A percentile compares a stretch with the other conserved stretches of the same genome.
phyloP scores from a whole-genome alignment of 2,113 vertebrate genomes.

The Chaetorhynchus papuensis region DNA sequence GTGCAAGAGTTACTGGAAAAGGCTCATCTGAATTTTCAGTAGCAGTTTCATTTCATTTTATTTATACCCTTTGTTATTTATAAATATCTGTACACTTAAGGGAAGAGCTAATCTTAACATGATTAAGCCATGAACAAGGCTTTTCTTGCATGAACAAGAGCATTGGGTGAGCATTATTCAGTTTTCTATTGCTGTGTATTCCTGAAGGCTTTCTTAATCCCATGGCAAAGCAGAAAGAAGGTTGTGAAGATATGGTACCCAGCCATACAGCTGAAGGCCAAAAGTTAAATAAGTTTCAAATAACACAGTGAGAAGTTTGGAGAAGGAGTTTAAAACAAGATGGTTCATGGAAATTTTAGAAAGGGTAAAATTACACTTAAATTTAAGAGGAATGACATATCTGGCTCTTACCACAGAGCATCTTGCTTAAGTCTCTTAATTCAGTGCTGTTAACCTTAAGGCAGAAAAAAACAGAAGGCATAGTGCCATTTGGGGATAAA shows the following conservation, averaged over 20 bases:
- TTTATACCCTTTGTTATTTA: not conserved
- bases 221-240: not conserved
- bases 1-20: not conserved
- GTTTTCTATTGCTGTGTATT: not conserved
- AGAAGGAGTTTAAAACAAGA: not conserved
- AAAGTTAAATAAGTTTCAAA: not conserved
- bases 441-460: not conserved
- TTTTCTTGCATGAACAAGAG: not conserved
- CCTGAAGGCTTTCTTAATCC: not conserved
- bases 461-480: not conserved
- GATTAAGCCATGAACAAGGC: not conserved
- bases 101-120: not conserved
- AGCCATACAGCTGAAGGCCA: not conserved
- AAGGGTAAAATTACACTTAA: not conserved
- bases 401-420: not conserved
- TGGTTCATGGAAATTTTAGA: not conserved
- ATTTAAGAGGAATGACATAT: not conserved
- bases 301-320: not conserved
- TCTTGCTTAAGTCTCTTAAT: constrained; percentile 26
- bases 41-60: not conserved
- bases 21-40: not conserved
- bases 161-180: not conserved
- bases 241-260: not conserved
- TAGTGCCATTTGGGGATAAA: not conserved
- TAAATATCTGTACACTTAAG: not conserved